A percentile compares a stretch with the other conserved stretches of the same genome.
These are phyloP conservation scores for Ganaspis sp. DNA, from an alignment of 1,140 invertebrate species.

Conservation along the genomic window DNA sequence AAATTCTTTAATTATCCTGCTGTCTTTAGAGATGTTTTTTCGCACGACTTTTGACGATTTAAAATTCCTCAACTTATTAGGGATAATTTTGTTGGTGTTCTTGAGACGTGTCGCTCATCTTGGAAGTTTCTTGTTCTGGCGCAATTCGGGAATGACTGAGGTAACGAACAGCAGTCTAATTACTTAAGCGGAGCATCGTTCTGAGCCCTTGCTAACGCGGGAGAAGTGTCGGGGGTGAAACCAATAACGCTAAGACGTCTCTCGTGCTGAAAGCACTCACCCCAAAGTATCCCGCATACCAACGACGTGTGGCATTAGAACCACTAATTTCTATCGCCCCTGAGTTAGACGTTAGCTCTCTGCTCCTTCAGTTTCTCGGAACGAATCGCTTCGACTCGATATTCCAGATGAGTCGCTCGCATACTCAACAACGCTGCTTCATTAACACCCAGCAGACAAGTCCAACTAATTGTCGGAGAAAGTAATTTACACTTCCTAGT, in stretches of 20 bases:
- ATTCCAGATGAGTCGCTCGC: slow-evolving; percentile 32
- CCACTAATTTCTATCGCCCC: slow-evolving; percentile 70
- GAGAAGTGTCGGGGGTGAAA: slow-evolving; percentile 63
- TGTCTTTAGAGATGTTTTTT: no score
- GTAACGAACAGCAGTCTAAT: slow-evolving; percentile 74
- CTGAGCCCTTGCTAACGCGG: slow-evolving; percentile 49
- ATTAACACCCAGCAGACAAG: slow-evolving; percentile 35
- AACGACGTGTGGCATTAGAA: slow-evolving; percentile 61
- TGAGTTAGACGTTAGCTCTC: slow-evolving; percentile 72
- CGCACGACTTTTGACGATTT: no score
- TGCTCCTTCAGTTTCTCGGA: slow-evolving; percentile 43
- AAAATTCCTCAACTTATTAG: background rate
- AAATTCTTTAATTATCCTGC: no score
- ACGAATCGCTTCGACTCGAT: slow-evolving; percentile 42
- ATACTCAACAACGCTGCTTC: slow-evolving; percentile 46
- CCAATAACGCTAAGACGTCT: slow-evolving; percentile 73
- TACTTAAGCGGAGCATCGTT: slow-evolving; percentile 69
- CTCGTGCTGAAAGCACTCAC: slow-evolving; percentile 45
- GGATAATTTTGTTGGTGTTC: background rate
- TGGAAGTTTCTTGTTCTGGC: slow-evolving; percentile 61
- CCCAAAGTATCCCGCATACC: slow-evolving; percentile 65
- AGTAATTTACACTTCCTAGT: slow-evolving; percentile 29
- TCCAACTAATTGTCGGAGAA: slow-evolving; percentile 13
- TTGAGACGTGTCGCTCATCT: background rate
- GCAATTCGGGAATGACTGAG: slow-evolving; percentile 62